Evolutionary conservation across 2,888 invertebrate species (phyloP).

Genomic region (Craniophora ligustri): DNA sequence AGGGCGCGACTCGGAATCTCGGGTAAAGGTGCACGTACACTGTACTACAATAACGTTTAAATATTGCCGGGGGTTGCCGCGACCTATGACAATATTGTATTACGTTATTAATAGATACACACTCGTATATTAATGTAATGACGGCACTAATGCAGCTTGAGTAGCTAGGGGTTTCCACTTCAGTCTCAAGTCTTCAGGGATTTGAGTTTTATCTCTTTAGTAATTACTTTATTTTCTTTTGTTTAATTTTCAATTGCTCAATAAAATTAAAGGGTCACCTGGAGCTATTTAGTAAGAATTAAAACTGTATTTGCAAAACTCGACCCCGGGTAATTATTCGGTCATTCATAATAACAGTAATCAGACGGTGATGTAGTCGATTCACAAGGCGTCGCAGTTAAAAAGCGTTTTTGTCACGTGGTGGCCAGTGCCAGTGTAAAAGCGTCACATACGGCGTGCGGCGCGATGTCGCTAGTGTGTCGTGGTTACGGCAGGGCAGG

Average conservation of each 20-base stretch:
- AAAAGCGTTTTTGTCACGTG: slow-evolving; percentile 22
- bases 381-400: slow-evolving; percentile 19
- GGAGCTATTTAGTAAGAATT: background rate
- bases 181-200: background rate
- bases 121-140: slow-evolving; percentile 23
- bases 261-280: background rate
- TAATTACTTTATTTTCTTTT: too few relatives aligned
- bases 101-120: slow-evolving; percentile 17
- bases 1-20: slow-evolving; percentile 59
- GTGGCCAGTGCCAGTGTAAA: slow-evolving; percentile 45
- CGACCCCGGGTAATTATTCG: slow-evolving; percentile 1
- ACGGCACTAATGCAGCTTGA: slow-evolving; percentile 11
- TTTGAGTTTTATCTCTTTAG: background rate
- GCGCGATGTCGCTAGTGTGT: slow-evolving; percentile 73
- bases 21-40: slow-evolving; percentile 59
- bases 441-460: slow-evolving; percentile 53
- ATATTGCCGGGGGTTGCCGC: slow-evolving; percentile 50
- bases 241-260: background rate
- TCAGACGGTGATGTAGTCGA: slow-evolving; percentile 35
- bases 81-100: slow-evolving; percentile 51
- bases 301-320: slow-evolving; percentile 5
- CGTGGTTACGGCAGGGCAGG: slow-evolving; percentile 81
- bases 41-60: slow-evolving; percentile 46
- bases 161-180: slow-evolving; percentile 9
- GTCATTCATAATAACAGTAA: slow-evolving; percentile 26